phyloP scores from a whole-genome alignment of 2,113 vertebrate genomes.

The Tauraco erythrolophus region DNA sequence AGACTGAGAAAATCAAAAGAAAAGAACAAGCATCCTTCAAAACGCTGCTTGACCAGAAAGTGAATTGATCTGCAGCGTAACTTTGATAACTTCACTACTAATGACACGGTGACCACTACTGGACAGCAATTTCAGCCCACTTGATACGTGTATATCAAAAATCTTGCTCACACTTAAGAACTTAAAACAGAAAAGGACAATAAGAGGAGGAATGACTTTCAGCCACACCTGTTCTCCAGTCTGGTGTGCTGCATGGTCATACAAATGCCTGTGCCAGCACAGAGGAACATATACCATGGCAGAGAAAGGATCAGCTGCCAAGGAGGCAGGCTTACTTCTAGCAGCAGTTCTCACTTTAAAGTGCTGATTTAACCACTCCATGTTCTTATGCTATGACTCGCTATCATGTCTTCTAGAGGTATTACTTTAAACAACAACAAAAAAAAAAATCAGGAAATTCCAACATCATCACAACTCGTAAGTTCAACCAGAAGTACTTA shows the following conservation, averaged over 20 bases:
- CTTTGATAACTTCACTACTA: not conserved
- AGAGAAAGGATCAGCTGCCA: not conserved
- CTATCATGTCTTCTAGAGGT: not conserved
- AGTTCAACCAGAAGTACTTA: not conserved
- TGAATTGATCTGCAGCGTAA: not conserved
- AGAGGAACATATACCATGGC: accelerated
- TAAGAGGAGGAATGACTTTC: not conserved
- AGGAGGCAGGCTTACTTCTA: not conserved
- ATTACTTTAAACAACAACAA: not conserved
- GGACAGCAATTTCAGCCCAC: not conserved
- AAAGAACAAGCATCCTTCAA: not conserved
- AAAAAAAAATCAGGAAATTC: not conserved
- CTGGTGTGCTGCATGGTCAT: accelerated
- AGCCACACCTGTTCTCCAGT: not conserved
- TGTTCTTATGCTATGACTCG: not conserved
- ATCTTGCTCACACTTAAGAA: not conserved
- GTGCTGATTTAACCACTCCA: not conserved
- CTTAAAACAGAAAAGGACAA: not conserved
- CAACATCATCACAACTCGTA: not conserved
- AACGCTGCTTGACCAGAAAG: not conserved
- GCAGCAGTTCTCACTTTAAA: not conserved
- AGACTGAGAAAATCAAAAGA: not conserved
- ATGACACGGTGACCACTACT: not conserved
- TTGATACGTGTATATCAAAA: accelerated
- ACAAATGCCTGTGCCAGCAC: not conserved